phyloP scores from a whole-genome alignment of 1,140 invertebrate species.

The Acromyrmex heyeri region DNA sequence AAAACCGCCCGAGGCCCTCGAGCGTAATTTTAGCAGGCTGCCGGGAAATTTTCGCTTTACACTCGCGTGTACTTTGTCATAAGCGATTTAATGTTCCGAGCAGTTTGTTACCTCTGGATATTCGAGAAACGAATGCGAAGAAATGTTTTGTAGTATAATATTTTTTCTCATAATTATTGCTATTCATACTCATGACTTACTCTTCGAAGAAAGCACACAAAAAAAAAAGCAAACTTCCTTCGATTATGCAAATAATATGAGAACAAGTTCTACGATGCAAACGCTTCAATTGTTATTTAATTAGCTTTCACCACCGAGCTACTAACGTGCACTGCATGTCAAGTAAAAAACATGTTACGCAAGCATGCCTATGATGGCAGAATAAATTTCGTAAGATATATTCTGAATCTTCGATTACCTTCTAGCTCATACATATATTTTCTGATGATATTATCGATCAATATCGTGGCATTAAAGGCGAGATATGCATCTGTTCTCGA shows the following conservation, averaged over 20 bases:
- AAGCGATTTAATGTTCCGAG: slow-evolving; percentile 22
- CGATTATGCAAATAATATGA: slow-evolving; percentile 40
- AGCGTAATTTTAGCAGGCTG: slow-evolving; percentile 54
- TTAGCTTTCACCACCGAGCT: slow-evolving; percentile 60
- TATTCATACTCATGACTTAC: background rate
- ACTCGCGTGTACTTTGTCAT: slow-evolving; percentile 46
- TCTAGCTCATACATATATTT: slow-evolving; percentile 17
- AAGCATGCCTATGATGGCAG: slow-evolving; percentile 43
- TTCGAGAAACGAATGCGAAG: background rate
- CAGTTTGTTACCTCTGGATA: slow-evolving; percentile 21
- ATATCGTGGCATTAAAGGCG: background rate
- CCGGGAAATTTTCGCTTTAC: slow-evolving; percentile 37
- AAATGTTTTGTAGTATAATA: background rate
- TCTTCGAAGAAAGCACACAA: background rate
- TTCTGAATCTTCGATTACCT: slow-evolving; percentile 62
- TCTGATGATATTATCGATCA: background rate
- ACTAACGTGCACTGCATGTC: slow-evolving; percentile 44
- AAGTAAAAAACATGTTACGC: slow-evolving; percentile 70
- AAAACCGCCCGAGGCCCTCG: slow-evolving; percentile 35
- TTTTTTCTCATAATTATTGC: background rate
- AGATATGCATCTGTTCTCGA: background rate
- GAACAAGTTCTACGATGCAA: slow-evolving; percentile 39
- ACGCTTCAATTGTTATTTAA: slow-evolving; percentile 74
- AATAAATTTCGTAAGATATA: slow-evolving; percentile 63
- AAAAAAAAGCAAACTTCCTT: background rate